These are phyloP conservation scores for Decapterus maruadsi DNA, from an alignment of 2,797 vertebrate species.

Conservation along the genomic window DNA sequence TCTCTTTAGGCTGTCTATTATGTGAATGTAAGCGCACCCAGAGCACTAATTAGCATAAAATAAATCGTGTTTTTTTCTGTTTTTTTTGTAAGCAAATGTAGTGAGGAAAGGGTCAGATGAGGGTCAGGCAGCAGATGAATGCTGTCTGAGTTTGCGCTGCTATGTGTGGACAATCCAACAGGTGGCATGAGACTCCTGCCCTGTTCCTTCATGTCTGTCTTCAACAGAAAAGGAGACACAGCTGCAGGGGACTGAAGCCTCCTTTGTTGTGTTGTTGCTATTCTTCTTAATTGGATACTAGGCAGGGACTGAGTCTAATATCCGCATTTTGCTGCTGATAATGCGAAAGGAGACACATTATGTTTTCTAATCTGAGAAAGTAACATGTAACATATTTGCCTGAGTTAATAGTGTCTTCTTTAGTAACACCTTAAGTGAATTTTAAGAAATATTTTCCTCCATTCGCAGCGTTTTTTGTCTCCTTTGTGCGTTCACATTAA, in stretches of 20 bases:
- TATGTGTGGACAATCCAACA: slow-evolving; percentile 83
- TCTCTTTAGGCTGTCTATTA: slow-evolving; percentile 1
- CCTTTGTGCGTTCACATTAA: slow-evolving; percentile 28
- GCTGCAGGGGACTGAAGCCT: slow-evolving; percentile 38
- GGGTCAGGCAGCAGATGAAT: slow-evolving; percentile 60
- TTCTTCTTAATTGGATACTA: slow-evolving; percentile 50
- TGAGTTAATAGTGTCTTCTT: slow-evolving; percentile 1
- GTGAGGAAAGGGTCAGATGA: slow-evolving; percentile 53
- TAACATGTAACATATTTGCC: slow-evolving; percentile 11
- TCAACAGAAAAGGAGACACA: slow-evolving; percentile 21
- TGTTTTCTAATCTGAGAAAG: slow-evolving; percentile 29
- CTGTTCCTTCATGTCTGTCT: slow-evolving; percentile 28
- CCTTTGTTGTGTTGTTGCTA: slow-evolving; percentile 45
- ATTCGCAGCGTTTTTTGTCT: slow-evolving; percentile 10
- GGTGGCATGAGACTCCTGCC: slow-evolving; percentile 83
- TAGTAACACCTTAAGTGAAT: slow-evolving; percentile 12
- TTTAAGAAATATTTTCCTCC: slow-evolving; percentile 22
- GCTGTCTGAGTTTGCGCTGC: slow-evolving; percentile 59
- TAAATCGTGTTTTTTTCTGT: neutral
- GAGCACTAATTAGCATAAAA: slow-evolving; percentile 1
- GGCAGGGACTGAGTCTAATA: slow-evolving; percentile 37
- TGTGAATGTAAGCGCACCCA: neutral
- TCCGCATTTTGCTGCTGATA: slow-evolving; percentile 32
- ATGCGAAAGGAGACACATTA: slow-evolving; percentile 22
- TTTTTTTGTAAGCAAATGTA: neutral